phyloP scores from a whole-genome alignment of 2,888 invertebrate genomes.

The Hirtodrosophila alboralis region DNA sequence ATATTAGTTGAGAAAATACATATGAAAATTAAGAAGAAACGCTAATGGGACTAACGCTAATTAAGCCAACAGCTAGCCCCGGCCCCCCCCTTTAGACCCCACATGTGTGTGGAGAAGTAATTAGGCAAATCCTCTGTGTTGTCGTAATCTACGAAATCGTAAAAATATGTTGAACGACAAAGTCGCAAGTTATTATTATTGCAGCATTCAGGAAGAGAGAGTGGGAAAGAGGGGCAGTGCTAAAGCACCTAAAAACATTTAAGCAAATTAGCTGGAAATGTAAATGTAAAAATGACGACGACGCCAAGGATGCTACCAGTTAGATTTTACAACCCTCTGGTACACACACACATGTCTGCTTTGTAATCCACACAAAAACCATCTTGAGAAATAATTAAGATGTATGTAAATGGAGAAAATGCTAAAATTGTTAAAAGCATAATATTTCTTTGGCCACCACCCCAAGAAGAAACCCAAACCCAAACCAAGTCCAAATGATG shows the following conservation, averaged over 20 bases:
- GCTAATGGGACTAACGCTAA: slow-evolving; percentile 69
- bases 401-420: slow-evolving; percentile 81
- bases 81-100: not conserved
- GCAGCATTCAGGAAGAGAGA: slow-evolving; percentile 26
- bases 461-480: slow-evolving; percentile 23
- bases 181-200: slow-evolving; percentile 76
- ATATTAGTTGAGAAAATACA: slow-evolving; percentile 39
- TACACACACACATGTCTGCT: slow-evolving; percentile 28
- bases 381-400: slow-evolving; percentile 84
- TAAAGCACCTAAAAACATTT: slow-evolving; percentile 71
- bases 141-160: slow-evolving; percentile 72
- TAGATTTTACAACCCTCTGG: slow-evolving; percentile 67
- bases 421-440: slow-evolving; percentile 76
- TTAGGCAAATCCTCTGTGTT: slow-evolving; percentile 70
- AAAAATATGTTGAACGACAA: slow-evolving; percentile 75
- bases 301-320: slow-evolving; percentile 68
- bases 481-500: slow-evolving; percentile 60
- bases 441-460: slow-evolving; percentile 67
- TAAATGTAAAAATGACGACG: slow-evolving; percentile 79
- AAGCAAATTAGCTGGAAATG: slow-evolving; percentile 79
- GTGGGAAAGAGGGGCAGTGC: not conserved
- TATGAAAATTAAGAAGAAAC: slow-evolving; percentile 61
- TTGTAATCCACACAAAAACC: slow-evolving; percentile 71
- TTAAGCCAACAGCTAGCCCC: slow-evolving; percentile 50
- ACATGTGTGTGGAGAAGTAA: slow-evolving; percentile 53